These are phyloP conservation scores for Dynastes grantii DNA, from an alignment of 2,888 invertebrate species.

Conservation along the genomic window DNA sequence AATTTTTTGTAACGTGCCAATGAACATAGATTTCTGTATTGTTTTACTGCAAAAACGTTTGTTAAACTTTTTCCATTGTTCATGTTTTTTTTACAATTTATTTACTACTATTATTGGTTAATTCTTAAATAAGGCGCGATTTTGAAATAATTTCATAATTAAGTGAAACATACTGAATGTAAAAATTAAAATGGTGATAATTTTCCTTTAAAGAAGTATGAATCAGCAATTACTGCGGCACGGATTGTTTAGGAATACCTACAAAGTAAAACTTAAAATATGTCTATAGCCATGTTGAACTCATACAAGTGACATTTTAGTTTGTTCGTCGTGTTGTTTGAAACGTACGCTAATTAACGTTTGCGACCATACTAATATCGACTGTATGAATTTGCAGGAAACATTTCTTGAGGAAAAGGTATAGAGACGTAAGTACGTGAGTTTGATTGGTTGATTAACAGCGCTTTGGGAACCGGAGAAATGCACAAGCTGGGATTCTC, in stretches of 20 bases:
- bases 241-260: constrained; percentile 26
- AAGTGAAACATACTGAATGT: too few relatives aligned
- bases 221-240: background rate
- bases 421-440: constrained; percentile 18
- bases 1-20: too few relatives aligned
- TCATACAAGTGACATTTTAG: constrained; percentile 41
- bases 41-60: too few relatives aligned
- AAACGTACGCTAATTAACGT: constrained; percentile 48
- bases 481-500: constrained; percentile 57
- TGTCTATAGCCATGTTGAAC: constrained; percentile 1
- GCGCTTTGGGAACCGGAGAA: constrained; percentile 55
- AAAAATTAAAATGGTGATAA: constrained; percentile 5
- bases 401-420: constrained; percentile 35
- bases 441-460: constrained; percentile 58
- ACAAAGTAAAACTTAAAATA: constrained; percentile 37
- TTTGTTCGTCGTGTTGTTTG: constrained; percentile 28
- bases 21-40: too few relatives aligned
- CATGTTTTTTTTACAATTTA: too few relatives aligned
- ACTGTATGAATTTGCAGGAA: constrained; percentile 26
- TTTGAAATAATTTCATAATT: too few relatives aligned
- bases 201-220: constrained; percentile 16
- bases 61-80: too few relatives aligned
- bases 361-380: constrained; percentile 23
- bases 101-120: too few relatives aligned
- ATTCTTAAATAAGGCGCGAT: too few relatives aligned